Evolutionary conservation across 2,888 invertebrate genomes (phyloP).

Genomic region (Acronicta aceris): DNA sequence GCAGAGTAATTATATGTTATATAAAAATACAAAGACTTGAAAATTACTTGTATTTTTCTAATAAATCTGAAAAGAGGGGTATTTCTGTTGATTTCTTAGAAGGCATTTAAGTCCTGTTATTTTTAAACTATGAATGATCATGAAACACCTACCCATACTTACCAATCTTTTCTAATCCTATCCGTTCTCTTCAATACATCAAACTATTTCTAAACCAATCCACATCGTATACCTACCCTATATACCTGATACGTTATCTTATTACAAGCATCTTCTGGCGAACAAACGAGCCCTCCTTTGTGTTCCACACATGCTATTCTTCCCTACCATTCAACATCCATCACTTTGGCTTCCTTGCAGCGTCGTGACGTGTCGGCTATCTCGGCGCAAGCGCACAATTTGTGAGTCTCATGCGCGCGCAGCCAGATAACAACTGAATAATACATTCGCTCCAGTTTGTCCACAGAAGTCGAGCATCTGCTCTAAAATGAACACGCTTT

Average conservation of each 20-base stretch:
- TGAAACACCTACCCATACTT: no score
- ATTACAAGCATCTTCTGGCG: conserved; percentile 5
- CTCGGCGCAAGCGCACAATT: conserved; percentile 75
- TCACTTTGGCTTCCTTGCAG: conserved; percentile 49
- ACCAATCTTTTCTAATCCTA: no score
- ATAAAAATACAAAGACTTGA: not conserved
- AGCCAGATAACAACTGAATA: conserved; percentile 77
- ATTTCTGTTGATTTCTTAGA: no score
- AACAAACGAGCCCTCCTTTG: conserved; percentile 12
- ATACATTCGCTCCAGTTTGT: conserved; percentile 73
- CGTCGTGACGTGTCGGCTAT: conserved; percentile 61
- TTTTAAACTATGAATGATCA: no score
- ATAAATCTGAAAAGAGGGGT: no score
- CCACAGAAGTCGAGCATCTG: conserved; percentile 1
- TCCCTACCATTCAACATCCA: conserved; percentile 43
- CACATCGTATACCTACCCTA: not conserved
- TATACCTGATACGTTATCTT: not conserved
- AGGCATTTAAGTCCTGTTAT: no score
- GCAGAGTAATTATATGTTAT: not conserved
- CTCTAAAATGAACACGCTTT: conserved; percentile 14
- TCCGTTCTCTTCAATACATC: not conserved
- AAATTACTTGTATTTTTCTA: no score
- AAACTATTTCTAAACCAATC: not conserved
- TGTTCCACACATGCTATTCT: conserved; percentile 34
- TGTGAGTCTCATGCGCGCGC: conserved; percentile 79